Evolutionary conservation across 2,113 vertebrate genomes (phyloP), one percentile per base, ranked within the genome.

Genomic region (Uria lomvia): DNA sequence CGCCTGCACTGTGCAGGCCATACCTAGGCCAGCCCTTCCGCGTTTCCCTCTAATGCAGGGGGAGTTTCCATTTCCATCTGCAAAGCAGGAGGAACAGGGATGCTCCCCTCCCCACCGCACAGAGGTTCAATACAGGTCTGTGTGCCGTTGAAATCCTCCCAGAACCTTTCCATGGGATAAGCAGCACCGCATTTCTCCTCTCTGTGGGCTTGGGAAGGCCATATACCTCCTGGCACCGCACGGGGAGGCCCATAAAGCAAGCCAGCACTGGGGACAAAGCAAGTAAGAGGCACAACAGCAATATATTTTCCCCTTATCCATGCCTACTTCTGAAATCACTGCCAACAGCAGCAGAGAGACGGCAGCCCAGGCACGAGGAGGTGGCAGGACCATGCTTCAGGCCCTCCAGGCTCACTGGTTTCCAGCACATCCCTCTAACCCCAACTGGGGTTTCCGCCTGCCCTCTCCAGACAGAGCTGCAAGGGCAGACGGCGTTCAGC

Each of bases 81-180:
- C 47, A 53, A 8, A 20, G 49, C 59, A 60, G 65, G 42, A 94
- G 30, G 30, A 16, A 1, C 2, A 34, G 32, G 53, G 53, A 16
- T 45, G 75, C 24, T 79, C 20, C n/a, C 26, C 11, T 12, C 34
- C 22, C n/a, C 16, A 0, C 45, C 5, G 34, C 40, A 8, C 12
- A 3, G 38, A 0, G 0, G 18, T 2, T 56, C 73, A 7, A 1
- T 1, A 9, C 34, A 16, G 55, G 13, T 16, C 49, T 27, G 42
- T 0, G 18, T 3, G 15, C 32, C 13, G 1, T 2, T 4, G 36
- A 43, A 59, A 42, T 13, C 7, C 68, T 47, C 47, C 15, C 24
- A 16, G 13, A 43, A 3, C 9, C 1, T 15, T 50, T 13, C 27
- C 4, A 2, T 8, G 27, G 65, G 17, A 40, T 9, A 34, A 76